phyloP scores from a whole-genome alignment of 2,888 invertebrate species.

The Limnephilus marmoratus region DNA sequence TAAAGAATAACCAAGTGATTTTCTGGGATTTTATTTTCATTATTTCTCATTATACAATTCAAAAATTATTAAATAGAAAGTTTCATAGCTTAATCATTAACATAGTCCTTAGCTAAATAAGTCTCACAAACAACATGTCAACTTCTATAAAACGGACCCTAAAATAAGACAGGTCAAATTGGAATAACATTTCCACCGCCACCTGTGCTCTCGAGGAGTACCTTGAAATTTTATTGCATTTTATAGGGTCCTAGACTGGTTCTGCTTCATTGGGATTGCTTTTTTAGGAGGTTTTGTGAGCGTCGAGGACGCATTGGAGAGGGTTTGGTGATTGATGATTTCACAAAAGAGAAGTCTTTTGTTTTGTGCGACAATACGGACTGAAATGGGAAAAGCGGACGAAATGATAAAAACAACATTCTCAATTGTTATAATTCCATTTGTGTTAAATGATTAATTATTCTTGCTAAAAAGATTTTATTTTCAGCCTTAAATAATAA shows the following conservation, averaged over 20 bases:
- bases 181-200: slow-evolving; percentile 29
- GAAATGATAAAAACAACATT: slow-evolving; percentile 3
- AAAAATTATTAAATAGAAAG: background rate
- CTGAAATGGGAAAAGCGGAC: background rate
- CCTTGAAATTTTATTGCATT: slow-evolving; percentile 50
- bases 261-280: slow-evolving; percentile 45
- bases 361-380: slow-evolving; percentile 31
- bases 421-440: background rate
- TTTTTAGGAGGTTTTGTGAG: slow-evolving; percentile 39
- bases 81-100: background rate
- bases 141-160: slow-evolving; percentile 50
- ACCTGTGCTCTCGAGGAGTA: slow-evolving; percentile 39
- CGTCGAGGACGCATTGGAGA: slow-evolving; percentile 42
- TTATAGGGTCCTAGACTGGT: slow-evolving; percentile 29
- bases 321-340: slow-evolving; percentile 62
- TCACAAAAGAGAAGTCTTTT: slow-evolving; percentile 46
- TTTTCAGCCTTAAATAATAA: background rate
- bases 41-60: too few relatives aligned
- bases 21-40: too few relatives aligned
- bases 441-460: background rate
- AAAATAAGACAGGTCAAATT: slow-evolving; percentile 29
- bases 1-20: too few relatives aligned
- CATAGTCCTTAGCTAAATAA: slow-evolving; percentile 7
- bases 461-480: background rate
- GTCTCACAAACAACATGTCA: slow-evolving; percentile 13